These are phyloP conservation scores for Eremobia ochroleuca DNA, from an alignment of 2,888 invertebrate genomes.

Conservation along the genomic window DNA sequence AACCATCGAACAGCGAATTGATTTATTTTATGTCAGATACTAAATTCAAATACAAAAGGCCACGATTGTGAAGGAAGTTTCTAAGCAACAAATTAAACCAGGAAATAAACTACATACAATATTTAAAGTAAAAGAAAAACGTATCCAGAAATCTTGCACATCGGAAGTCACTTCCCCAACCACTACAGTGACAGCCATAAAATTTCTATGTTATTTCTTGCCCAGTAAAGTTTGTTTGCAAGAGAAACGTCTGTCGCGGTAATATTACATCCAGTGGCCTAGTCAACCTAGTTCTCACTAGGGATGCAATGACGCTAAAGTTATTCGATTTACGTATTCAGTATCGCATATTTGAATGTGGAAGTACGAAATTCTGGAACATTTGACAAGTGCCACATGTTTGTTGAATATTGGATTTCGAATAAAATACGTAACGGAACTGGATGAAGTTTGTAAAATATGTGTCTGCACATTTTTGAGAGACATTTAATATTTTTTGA, in stretches of 20 bases:
- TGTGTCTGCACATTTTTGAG: neutral
- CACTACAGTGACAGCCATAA: conserved; percentile 20
- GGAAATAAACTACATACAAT: neutral
- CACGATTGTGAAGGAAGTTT: neutral
- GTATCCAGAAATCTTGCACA: neutral
- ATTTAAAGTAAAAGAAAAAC: conserved; percentile 8
- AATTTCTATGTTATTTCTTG: conserved; percentile 22
- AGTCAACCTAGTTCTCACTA: conserved; percentile 42
- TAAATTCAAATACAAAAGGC: no score
- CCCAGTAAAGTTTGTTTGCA: conserved; percentile 26
- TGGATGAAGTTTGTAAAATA: neutral
- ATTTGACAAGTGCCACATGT: conserved; percentile 22
- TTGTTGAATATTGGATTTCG: conserved; percentile 24
- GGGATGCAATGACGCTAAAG: conserved; percentile 24
- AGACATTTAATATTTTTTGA: neutral
- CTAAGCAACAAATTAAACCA: neutral
- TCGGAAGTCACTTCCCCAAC: conserved; percentile 6
- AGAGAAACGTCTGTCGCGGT: conserved; percentile 24
- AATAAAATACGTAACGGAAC: conserved; percentile 1
- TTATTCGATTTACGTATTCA: conserved; percentile 38
- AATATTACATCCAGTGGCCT: conserved; percentile 7
- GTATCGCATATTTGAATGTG: conserved; percentile 21
- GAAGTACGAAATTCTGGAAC: conserved; percentile 35
- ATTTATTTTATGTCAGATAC: neutral
- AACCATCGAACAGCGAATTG: neutral